Evolutionary conservation across 2,797 vertebrate species (phyloP).

Genomic region (Lepidocolaptes lacrymiger): DNA sequence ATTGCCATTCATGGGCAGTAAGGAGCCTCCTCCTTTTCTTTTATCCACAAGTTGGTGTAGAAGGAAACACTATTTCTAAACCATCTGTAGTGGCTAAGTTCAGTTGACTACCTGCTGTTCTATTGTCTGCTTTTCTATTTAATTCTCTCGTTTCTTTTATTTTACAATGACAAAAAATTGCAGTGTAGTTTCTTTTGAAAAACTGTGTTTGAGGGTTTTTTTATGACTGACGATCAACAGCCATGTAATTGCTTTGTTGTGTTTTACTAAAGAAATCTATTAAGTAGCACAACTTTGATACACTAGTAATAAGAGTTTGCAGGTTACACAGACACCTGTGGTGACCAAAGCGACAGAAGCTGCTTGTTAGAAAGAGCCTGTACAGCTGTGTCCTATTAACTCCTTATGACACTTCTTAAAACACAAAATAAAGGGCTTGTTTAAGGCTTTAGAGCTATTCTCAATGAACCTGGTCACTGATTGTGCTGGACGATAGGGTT

Average conservation of each 20-base stretch:
- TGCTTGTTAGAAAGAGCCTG: conserved; percentile 79
- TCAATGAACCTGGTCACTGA: conserved; percentile 57
- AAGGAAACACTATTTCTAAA: conserved; percentile 85
- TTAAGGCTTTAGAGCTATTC: conserved; percentile 75
- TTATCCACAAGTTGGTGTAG: conserved; percentile 78
- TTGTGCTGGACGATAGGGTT: conserved; percentile 64
- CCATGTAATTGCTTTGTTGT: conserved; percentile 86
- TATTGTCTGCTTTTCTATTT: conserved; percentile 81
- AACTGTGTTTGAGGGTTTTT: conserved; percentile 79
- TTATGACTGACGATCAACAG: conserved; percentile 81
- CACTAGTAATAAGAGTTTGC: conserved; percentile 85
- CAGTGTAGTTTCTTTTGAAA: conserved; percentile 85
- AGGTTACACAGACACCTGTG: conserved; percentile 84
- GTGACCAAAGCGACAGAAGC: conserved; percentile 84
- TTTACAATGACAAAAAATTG: conserved; percentile 87
- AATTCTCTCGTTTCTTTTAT: conserved; percentile 83
- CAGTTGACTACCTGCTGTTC: conserved; percentile 82
- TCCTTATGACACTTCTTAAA: conserved; percentile 81
- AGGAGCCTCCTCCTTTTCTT: conserved; percentile 81
- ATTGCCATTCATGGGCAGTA: conserved; percentile 77
- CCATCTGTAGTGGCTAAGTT: conserved; percentile 85
- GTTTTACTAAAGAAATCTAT: conserved; percentile 85
- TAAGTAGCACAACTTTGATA: conserved; percentile 87
- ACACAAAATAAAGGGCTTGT: conserved; percentile 78
- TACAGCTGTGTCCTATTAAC: conserved; percentile 85